Evolutionary conservation across 2,797 vertebrate genomes (phyloP), one percentile per base, ranked within the genome.

Genomic region (Chromis chromis): DNA sequence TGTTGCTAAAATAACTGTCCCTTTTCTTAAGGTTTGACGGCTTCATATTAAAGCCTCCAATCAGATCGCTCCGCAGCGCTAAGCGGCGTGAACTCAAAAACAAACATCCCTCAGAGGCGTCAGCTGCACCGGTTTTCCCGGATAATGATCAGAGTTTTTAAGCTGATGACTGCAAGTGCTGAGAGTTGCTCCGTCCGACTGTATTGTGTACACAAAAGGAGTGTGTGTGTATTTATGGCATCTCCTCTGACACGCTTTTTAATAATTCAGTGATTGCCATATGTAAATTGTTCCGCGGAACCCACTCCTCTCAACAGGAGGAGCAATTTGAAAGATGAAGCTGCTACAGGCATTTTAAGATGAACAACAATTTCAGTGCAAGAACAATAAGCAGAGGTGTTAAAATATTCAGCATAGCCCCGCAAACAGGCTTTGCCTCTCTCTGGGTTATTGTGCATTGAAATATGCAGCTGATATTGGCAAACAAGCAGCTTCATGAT

Each of bases 331-430:
- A 91, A 82, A 81, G 81, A 90, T 82, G 74, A 86, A 90, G 78
- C 74, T 70, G 88, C 89, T 87, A 78, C 78, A 58, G 91, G 87
- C 85, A 36, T 76, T 85, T 79, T 85, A 86, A 89, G 85, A 87
- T 71, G 78, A 92, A 86, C 89, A 91, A 89, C 86, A 88, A 81
- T 88, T 88, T 89, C 57, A 65, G 78, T 61, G 79, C 78, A 80
- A 86, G 84, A 88, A 88, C 89, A 92, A 93, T 92, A 91, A 89
- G 84, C 91, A 93, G 87, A 86, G 78, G 84, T 90, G 84, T 83
- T 94, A 86, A 93, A 94, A 94, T 93, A 95, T 94, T 93, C 86
- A 94, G 67, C 60, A 89, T 67, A 75, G 71, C 76, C 78, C 78
- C 9, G 75, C 81, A 91, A 86, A 90, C 84, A 81, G 68, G 74